Percentiles rank a stretch among this genome's conserved stretches.
phyloP scores from a whole-genome alignment of 2,888 invertebrate species.

The Platycheirus rosarum region DNA sequence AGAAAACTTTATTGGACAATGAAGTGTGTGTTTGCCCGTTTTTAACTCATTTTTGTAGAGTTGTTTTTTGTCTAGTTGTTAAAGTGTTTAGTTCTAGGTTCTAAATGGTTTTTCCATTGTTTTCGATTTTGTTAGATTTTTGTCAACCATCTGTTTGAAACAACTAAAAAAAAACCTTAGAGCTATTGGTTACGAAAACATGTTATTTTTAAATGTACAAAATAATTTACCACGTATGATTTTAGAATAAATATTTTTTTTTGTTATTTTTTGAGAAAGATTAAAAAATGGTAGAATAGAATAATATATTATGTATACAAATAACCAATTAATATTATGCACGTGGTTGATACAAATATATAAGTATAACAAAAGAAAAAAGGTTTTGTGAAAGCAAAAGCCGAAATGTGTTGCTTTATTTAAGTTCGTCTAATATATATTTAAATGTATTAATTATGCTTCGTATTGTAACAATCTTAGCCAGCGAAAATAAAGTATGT shows the following conservation, averaged over 20 bases:
- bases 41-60: constrained; percentile 74
- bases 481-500: constrained; percentile 69
- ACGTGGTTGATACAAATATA: background rate
- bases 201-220: background rate
- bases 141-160: constrained; percentile 18
- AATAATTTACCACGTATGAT: too few species aligned
- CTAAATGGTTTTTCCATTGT: constrained; percentile 23
- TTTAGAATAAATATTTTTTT: constrained; percentile 12
- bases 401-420: too few species aligned
- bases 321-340: background rate
- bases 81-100: constrained; percentile 62
- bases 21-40: constrained; percentile 62
- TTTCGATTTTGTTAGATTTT: constrained; percentile 6
- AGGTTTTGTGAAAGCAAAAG: constrained; percentile 22
- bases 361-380: background rate
- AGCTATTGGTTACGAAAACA: background rate
- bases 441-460: too few species aligned
- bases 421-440: too few species aligned
- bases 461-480: constrained; percentile 47
- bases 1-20: constrained; percentile 64
- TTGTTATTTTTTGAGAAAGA: background rate
- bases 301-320: background rate
- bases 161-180: background rate
- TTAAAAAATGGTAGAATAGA: background rate
- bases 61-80: constrained; percentile 74